phyloP scores from a whole-genome alignment of 2,797 vertebrate species.

The Podargus strigoides region DNA sequence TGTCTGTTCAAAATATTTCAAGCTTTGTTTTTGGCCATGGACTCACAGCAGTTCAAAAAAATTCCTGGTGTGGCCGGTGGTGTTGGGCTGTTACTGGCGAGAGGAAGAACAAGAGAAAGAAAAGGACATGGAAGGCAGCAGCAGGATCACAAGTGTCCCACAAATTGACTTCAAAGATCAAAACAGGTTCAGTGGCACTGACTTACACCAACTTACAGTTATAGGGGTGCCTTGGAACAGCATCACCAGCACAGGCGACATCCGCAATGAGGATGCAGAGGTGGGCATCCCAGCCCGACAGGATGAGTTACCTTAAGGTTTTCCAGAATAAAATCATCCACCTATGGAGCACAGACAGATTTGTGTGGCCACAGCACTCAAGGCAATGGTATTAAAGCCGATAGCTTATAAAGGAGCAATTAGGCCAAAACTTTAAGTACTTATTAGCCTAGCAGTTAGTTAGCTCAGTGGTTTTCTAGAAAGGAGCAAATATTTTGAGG shows the following conservation, averaged over 20 bases:
- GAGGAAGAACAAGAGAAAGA: neutral
- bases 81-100: neutral
- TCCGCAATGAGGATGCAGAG: neutral
- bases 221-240: neutral
- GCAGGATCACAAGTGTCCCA: neutral
- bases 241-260: neutral
- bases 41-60: neutral
- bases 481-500: constrained; percentile 15
- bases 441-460: constrained; percentile 5
- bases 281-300: neutral
- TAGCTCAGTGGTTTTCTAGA: neutral
- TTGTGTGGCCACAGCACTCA: neutral
- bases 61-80: accelerated
- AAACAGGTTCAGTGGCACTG: accelerated
- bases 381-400: neutral
- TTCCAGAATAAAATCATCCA: neutral
- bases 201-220: neutral
- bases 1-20: neutral
- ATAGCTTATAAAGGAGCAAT: neutral
- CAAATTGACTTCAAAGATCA: neutral
- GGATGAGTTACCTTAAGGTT: neutral
- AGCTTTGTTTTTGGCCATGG: neutral
- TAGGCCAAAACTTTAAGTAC: neutral
- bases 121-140: neutral
- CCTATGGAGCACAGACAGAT: neutral